Percentiles rank a stretch among this genome's conserved stretches.
Evolutionary conservation across 1,140 invertebrate species (phyloP).

Genomic region (Nylanderia fulva): DNA sequence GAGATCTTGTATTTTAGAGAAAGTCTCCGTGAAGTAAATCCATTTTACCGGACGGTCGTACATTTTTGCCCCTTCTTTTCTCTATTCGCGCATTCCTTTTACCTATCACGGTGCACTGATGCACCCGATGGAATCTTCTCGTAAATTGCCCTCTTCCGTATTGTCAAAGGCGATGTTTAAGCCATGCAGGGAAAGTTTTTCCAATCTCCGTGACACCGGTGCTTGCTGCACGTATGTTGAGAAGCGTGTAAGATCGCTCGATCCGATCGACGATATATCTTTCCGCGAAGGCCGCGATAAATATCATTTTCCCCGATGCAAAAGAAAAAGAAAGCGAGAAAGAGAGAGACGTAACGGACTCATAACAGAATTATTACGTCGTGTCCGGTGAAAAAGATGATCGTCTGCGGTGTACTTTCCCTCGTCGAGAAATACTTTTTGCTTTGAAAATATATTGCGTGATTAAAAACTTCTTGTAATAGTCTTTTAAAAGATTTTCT

Average conservation of each 20-base stretch:
- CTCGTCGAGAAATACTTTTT: not conserved
- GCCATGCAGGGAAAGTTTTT: slow-evolving; percentile 64
- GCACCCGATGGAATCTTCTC: slow-evolving; percentile 51
- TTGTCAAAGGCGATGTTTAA: slow-evolving; percentile 62
- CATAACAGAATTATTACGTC: slow-evolving; percentile 34
- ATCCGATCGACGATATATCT: slow-evolving; percentile 43
- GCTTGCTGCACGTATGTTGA: not conserved
- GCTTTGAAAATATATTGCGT: not conserved
- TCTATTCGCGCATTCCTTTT: slow-evolving; percentile 36
- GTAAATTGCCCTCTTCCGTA: slow-evolving; percentile 70
- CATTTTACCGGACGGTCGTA: slow-evolving; percentile 49
- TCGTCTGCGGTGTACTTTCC: slow-evolving; percentile 14
- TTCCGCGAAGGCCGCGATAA: slow-evolving; percentile 63
- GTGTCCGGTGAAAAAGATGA: slow-evolving; percentile 29
- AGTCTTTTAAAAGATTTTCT: not conserved
- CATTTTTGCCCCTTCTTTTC: not conserved
- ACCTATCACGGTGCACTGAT: slow-evolving; percentile 11
- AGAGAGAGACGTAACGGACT: slow-evolving; percentile 17
- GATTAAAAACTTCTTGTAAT: not conserved
- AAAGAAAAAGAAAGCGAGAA: not conserved
- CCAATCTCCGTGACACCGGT: slow-evolving; percentile 56
- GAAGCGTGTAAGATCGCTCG: slow-evolving; percentile 35
- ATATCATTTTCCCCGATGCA: slow-evolving; percentile 34
- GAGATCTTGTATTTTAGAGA: slow-evolving; percentile 47
- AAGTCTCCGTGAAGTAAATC: slow-evolving; percentile 52